Conservation (phyloP, 1,140 invertebrate species). For the Himalopsyche phryganea region DNA sequence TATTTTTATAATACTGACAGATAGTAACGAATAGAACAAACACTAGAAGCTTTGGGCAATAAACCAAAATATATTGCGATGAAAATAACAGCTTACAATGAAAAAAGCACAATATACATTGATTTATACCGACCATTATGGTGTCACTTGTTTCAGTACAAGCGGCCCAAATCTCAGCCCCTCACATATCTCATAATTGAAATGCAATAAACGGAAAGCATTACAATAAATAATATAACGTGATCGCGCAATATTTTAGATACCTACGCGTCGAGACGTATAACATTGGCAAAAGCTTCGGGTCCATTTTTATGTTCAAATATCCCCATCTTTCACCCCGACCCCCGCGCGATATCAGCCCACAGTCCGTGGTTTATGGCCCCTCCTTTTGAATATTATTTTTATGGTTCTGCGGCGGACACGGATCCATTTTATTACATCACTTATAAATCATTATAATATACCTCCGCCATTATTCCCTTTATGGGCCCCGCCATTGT, state of each 20-base stretch:
- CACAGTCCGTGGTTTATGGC: conserved; percentile 20
- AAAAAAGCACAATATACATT: too few species aligned
- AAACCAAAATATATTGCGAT: too few species aligned
- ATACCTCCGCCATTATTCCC: conserved; percentile 23
- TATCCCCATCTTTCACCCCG: conserved; percentile 7
- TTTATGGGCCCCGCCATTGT: conserved; percentile 25
- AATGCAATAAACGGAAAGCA: not conserved
- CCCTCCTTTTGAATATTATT: conserved; percentile 32
- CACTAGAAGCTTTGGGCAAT: too few species aligned
- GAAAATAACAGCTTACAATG: too few species aligned
- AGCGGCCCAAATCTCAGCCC: too few species aligned
- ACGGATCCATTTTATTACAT: conserved; percentile 29
- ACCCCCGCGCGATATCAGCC: not conserved
- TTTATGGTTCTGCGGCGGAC: conserved; percentile 30
- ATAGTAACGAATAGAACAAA: too few species aligned
- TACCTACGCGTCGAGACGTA: not conserved
- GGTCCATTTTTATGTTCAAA: conserved; percentile 19
- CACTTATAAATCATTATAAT: conserved; percentile 34
- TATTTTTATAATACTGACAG: too few species aligned
- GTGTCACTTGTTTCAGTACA: too few species aligned
- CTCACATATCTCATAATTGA: not conserved
- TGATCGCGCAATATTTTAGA: not conserved
- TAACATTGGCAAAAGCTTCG: conserved; percentile 12
- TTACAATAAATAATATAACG: conserved; percentile 3
- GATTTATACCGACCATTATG: too few species aligned